Conservation (phyloP, 2,113 vertebrate genomes). For the Otolemur garnettii region DNA sequence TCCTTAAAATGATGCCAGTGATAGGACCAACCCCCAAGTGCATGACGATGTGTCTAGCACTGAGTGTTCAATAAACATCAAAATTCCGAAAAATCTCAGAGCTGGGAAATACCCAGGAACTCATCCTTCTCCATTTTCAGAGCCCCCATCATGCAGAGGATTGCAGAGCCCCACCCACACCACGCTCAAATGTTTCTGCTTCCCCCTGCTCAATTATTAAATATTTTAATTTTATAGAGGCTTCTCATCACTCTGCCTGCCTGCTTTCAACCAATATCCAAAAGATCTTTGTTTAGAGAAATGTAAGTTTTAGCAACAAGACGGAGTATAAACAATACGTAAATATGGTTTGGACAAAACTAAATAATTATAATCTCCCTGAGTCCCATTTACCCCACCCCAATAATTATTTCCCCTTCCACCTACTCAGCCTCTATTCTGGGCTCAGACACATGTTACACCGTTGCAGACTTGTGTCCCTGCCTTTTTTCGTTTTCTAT, state of each 20-base stretch:
- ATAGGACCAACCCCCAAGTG: not conserved
- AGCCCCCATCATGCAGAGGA: not conserved
- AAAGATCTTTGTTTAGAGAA: not conserved
- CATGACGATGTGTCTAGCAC: not conserved
- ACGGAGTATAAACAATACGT: not conserved
- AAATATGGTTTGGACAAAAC: slow-evolving; percentile 46
- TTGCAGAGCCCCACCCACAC: accelerated
- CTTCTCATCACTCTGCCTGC: no score
- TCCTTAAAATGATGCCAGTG: not conserved
- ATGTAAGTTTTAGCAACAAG: slow-evolving; percentile 21
- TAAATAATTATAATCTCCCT: not conserved
- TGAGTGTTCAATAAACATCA: not conserved
- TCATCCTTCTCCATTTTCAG: not conserved
- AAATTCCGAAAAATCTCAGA: not conserved
- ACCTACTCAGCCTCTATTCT: not conserved
- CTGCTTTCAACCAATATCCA: not conserved
- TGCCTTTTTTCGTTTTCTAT: not conserved
- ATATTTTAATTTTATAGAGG: not conserved
- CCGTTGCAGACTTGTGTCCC: not conserved
- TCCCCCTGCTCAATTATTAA: not conserved
- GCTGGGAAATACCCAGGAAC: not conserved
- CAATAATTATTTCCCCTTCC: not conserved
- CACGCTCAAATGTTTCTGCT: accelerated
- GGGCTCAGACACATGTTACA: not conserved
- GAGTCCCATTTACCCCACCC: not conserved